phyloP scores from a whole-genome alignment of 2,888 invertebrate species.

The Calephelis perditalis region DNA sequence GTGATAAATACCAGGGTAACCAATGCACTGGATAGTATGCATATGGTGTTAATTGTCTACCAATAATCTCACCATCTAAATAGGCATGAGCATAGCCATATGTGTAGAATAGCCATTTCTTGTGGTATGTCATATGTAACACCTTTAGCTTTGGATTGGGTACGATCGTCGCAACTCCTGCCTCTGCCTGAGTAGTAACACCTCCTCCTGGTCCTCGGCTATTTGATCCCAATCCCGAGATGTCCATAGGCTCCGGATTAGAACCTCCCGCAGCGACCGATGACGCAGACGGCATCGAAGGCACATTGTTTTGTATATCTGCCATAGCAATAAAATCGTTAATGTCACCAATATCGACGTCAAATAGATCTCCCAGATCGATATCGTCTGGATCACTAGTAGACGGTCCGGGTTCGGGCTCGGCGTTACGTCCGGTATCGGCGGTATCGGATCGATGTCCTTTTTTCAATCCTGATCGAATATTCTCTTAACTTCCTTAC shows the following conservation, averaged over 20 bases:
- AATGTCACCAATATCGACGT: neutral
- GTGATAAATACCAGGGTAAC: slow-evolving; percentile 22
- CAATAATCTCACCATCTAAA: neutral
- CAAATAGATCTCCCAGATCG: slow-evolving; percentile 9
- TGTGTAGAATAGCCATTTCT: slow-evolving; percentile 21
- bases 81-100: slow-evolving; percentile 15
- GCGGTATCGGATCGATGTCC: slow-evolving; percentile 3
- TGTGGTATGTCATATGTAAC: slow-evolving; percentile 10
- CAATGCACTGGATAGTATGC: slow-evolving; percentile 23
- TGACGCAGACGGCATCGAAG: slow-evolving; percentile 14
- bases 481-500: slow-evolving; percentile 8
- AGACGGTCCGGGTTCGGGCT: neutral
- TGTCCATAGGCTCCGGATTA: slow-evolving; percentile 14
- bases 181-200: neutral
- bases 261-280: slow-evolving; percentile 15
- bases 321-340: slow-evolving; percentile 16
- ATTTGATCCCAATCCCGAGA: slow-evolving; percentile 12
- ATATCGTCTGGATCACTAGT: neutral
- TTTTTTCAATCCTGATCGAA: neutral
- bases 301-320: slow-evolving; percentile 20
- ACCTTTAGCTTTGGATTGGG: neutral
- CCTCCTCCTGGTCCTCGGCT: slow-evolving; percentile 14
- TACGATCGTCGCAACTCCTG: neutral
- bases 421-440: slow-evolving; percentile 12
- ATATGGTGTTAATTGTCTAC: slow-evolving; percentile 15